Conservation (phyloP, 2,888 invertebrate genomes). For the Pammene fasciana region DNA sequence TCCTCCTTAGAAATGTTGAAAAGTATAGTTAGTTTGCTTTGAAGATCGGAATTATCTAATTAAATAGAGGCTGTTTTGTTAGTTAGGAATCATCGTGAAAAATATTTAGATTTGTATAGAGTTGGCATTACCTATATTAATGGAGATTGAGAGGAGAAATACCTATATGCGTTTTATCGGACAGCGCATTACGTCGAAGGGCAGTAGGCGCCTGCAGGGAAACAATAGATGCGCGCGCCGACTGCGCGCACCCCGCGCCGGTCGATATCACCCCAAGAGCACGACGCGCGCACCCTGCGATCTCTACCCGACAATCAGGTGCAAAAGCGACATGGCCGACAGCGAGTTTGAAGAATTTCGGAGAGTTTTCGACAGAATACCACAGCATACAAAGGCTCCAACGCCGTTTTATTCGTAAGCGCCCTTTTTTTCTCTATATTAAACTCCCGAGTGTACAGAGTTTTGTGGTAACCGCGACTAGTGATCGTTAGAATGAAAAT, state of each 20-base stretch:
- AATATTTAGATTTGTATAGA: no score
- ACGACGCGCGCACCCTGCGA: constrained; percentile 68
- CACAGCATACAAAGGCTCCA: constrained; percentile 90
- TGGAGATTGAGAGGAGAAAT: constrained; percentile 50
- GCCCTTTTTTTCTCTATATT: constrained; percentile 43
- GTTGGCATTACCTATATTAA: neutral
- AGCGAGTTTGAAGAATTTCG: constrained; percentile 97
- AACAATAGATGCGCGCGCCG: constrained; percentile 19
- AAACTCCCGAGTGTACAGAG: neutral
- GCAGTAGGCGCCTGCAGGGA: constrained; percentile 10
- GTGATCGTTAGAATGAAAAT: constrained; percentile 14
- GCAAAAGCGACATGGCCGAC: constrained; percentile 91
- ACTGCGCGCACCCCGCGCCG: constrained; percentile 46
- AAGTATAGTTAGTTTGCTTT: no score
- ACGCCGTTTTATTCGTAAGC: constrained; percentile 96
- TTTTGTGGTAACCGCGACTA: neutral
- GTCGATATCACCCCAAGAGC: constrained; percentile 66
- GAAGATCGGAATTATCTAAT: no score
- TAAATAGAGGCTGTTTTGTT: no score
- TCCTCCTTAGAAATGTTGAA: no score
- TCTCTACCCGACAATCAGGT: constrained; percentile 86
- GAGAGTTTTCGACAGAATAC: constrained; percentile 91
- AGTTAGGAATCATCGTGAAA: no score
- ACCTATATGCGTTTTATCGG: constrained; percentile 62
- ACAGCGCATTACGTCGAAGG: constrained; percentile 54